These are phyloP conservation scores for Indri indri DNA, from an alignment of 2,113 vertebrate genomes.

Conservation along the genomic window DNA sequence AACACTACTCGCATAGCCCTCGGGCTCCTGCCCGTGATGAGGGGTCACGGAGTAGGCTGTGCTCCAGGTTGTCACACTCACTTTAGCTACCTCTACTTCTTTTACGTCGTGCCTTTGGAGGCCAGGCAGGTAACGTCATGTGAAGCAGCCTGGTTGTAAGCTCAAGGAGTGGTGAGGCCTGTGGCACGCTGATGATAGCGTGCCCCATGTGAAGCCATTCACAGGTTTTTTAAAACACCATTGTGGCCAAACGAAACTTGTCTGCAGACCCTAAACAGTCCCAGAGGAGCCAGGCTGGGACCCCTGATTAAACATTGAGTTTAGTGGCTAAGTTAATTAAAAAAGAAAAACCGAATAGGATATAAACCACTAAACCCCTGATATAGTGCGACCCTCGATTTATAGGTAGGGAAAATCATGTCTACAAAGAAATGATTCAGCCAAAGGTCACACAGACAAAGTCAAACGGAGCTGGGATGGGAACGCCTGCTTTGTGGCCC, in stretches of 20 bases:
- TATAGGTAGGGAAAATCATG: conserved; percentile 21
- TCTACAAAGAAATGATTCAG: conserved; percentile 24
- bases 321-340: neutral
- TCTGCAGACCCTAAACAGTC: neutral
- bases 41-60: neutral
- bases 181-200: neutral
- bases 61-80: neutral
- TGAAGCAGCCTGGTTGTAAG: neutral
- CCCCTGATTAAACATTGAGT: neutral
- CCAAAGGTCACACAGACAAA: conserved; percentile 2
- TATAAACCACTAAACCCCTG: neutral
- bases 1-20: neutral
- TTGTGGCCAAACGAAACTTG: neutral
- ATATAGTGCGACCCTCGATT: neutral
- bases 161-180: neutral
- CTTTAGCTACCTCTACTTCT: neutral
- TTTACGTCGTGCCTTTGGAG: neutral
- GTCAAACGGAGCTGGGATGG: neutral
- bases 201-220: neutral
- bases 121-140: neutral
- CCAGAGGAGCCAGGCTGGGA: neutral
- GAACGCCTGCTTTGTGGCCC: neutral
- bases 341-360: neutral
- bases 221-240: neutral
- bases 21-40: neutral